A percentile compares a stretch with the other conserved stretches of the same genome.
These are phyloP conservation scores for Lutra lutra DNA, from an alignment of 2,797 vertebrate genomes.

Conservation along the genomic window DNA sequence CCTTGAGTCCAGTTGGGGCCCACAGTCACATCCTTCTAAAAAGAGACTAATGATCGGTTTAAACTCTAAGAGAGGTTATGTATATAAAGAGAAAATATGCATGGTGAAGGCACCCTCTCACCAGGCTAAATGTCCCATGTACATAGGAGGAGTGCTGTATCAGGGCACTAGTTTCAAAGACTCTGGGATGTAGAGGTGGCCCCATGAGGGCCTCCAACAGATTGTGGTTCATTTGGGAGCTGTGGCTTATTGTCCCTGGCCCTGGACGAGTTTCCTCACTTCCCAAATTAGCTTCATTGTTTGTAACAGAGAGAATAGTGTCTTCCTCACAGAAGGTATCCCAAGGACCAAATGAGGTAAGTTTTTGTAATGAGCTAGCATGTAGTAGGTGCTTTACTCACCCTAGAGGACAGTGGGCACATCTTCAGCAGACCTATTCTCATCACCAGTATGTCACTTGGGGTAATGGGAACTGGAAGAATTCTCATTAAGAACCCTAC, in stretches of 20 bases:
- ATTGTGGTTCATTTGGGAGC: neutral
- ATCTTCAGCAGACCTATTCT: neutral
- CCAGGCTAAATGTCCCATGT: neutral
- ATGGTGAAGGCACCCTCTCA: neutral
- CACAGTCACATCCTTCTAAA: neutral
- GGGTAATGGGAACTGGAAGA: neutral
- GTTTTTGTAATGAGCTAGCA: neutral
- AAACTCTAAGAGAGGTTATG: neutral
- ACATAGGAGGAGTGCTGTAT: neutral
- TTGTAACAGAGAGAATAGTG: neutral
- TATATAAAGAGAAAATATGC: neutral
- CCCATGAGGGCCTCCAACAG: neutral
- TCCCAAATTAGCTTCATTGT: neutral
- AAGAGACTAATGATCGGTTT: conserved; percentile 27
- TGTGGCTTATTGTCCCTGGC: neutral
- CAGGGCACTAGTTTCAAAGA: neutral
- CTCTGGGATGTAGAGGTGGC: neutral
- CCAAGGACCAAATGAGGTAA: neutral
- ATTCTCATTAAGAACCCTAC: neutral
- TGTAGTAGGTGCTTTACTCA: neutral
- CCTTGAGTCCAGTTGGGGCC: neutral
- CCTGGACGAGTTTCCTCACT: neutral
- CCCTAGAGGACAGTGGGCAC: neutral
- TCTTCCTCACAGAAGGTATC: neutral
- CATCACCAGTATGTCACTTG: neutral